Percentiles rank a stretch among this genome's conserved stretches.
These are phyloP conservation scores for Drosophila tropicalis DNA, from an alignment of 1,140 invertebrate species.

Conservation along the genomic window DNA sequence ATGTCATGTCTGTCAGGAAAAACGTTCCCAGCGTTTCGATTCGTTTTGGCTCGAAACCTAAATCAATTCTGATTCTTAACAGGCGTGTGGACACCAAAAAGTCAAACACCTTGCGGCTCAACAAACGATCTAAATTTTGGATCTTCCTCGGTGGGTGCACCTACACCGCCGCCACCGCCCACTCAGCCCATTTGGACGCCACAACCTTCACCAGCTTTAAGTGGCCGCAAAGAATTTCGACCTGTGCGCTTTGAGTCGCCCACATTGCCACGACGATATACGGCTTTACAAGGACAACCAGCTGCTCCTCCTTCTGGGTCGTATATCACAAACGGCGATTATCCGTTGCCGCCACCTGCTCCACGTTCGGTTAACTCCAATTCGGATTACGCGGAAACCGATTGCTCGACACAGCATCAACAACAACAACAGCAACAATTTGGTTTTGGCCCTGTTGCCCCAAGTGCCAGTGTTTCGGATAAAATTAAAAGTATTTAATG, in stretches of 20 bases:
- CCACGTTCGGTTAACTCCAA: constrained; percentile 51
- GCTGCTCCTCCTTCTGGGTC: constrained; percentile 66
- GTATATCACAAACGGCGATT: constrained; percentile 43
- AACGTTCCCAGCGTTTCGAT: constrained; percentile 12
- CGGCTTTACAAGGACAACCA: constrained; percentile 56
- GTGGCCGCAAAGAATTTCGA: constrained; percentile 88
- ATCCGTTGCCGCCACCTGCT: constrained; percentile 25
- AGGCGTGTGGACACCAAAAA: constrained; percentile 80
- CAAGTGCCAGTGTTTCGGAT: constrained; percentile 71
- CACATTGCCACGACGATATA: constrained; percentile 85
- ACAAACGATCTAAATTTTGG: constrained; percentile 58
- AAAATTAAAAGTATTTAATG: constrained; percentile 60
- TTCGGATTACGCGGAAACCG: constrained; percentile 82
- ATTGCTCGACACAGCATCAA: constrained; percentile 56
- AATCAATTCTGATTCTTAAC: constrained; percentile 38
- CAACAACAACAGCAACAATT: neutral
- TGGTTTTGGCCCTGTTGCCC: constrained; percentile 54
- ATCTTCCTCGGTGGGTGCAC: constrained; percentile 51
- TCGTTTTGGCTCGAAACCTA: constrained; percentile 1
- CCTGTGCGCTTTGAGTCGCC: constrained; percentile 91
- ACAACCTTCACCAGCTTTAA: constrained; percentile 84
- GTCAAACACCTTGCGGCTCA: constrained; percentile 74
- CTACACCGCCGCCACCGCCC: constrained; percentile 84
- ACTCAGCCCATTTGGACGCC: constrained; percentile 88
- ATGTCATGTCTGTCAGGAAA: constrained; percentile 53